phyloP scores from a whole-genome alignment of 2,797 vertebrate species.

The Tauraco hartlaubi region DNA sequence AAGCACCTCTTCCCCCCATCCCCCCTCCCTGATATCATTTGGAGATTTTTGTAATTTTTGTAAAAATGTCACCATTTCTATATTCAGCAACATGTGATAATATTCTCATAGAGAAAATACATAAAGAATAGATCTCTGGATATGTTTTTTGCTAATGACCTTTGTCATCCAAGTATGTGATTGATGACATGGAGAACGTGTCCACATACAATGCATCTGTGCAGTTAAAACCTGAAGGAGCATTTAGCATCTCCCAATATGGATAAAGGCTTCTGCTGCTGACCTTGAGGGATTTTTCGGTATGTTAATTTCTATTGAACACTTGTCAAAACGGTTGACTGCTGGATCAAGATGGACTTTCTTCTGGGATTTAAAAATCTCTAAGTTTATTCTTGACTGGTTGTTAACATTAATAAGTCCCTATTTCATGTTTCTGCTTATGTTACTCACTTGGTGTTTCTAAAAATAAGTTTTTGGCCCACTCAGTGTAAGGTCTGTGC shows the following conservation, averaged over 20 bases:
- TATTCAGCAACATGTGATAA: neutral
- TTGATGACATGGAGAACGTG: neutral
- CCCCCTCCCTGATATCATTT: neutral
- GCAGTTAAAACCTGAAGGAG: neutral
- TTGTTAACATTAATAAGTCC: neutral
- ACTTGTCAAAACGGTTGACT: neutral
- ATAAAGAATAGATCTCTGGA: neutral
- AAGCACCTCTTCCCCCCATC: neutral
- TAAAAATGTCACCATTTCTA: neutral
- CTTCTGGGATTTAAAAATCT: neutral
- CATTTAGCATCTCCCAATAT: neutral
- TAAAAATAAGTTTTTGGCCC: neutral
- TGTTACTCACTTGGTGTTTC: neutral
- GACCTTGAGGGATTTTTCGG: neutral
- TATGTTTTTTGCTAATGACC: neutral
- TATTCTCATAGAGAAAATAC: neutral
- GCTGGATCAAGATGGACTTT: neutral
- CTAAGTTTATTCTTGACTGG: neutral
- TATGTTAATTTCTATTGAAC: neutral
- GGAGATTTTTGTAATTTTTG: neutral
- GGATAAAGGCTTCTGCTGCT: neutral
- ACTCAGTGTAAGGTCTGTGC: neutral
- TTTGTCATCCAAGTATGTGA: neutral
- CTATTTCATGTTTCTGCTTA: neutral
- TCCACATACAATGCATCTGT: neutral